Evolutionary conservation across 2,113 vertebrate species (phyloP), one percentile per base, ranked within the genome.

Genomic region (Caranx ignobilis): DNA sequence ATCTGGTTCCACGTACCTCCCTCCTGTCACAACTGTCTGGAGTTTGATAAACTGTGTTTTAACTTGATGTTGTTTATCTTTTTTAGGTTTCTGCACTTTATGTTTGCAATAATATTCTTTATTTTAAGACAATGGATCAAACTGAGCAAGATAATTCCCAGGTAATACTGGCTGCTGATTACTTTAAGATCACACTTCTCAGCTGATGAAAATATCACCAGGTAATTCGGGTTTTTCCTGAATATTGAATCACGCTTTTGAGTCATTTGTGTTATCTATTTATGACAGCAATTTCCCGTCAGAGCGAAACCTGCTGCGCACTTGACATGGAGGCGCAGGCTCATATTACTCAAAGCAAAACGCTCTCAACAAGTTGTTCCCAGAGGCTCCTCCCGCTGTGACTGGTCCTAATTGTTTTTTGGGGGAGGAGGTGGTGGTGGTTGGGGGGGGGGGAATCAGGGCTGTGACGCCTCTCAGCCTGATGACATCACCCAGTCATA

Each of bases 401-500:
- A 4, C 41, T 60, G 75, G 68, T 79, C 56, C 75, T 88, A 80
- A 83, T 89, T 84, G 72, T 31, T 67, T 80, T 85, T 80, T 67
- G 9, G 16, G 31, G 60, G 57, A 32, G 32, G 57, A 1, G 26
- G 26, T 26, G 26, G 26, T 26, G 26, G 1, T 26, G 59, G 35
- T 11, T 11, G 12, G 15, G 2, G 10, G 26, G 21, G 59, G 54
- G 54, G 83, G 60, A 43, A 35, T 19, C 15, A 1, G 55, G 45
- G 41, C 62, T 75, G 81, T 89, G 87, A 91, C 92, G 89, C 85
- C 79, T 76, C 75, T 76, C 64, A 16, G 52, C 26, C 61, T 64
- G 84, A 85, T 94, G 93, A 94, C 93, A 89, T 93, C 93, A 94
- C 67, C 72, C 74, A 78, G 71, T 84, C 77, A 68, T 75, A 73